Percentiles rank a stretch among this genome's conserved stretches.
These are phyloP conservation scores for Poecilobothrus nobilitatus DNA, from an alignment of 2,888 invertebrate genomes.

Conservation along the genomic window DNA sequence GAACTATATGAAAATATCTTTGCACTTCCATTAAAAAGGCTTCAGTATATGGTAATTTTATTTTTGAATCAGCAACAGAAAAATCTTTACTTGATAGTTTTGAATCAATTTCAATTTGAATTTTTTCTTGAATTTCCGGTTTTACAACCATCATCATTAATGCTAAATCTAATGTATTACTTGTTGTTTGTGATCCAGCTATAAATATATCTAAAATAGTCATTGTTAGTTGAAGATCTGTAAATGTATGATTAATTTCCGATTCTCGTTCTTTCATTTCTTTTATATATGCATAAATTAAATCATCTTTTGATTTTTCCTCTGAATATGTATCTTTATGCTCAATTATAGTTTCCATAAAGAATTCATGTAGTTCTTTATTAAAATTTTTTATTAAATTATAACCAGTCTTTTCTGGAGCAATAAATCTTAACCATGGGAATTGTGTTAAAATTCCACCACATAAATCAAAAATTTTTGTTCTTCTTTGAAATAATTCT, in stretches of 20 bases:
- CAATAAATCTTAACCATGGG: constrained; percentile 56
- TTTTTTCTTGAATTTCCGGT: constrained; percentile 51
- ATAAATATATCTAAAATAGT: constrained; percentile 60
- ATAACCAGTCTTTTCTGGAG: constrained; percentile 54
- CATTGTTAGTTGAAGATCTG: constrained; percentile 56
- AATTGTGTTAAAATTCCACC: constrained; percentile 52
- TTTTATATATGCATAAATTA: constrained; percentile 56
- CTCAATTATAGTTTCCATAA: constrained; percentile 51
- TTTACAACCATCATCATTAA: constrained; percentile 52
- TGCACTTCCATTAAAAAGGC: constrained; percentile 52
- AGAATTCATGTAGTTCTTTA: constrained; percentile 46
- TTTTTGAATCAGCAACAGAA: constrained; percentile 36
- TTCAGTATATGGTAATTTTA: constrained; percentile 47
- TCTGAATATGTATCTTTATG: constrained; percentile 47
- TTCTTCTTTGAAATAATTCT: constrained; percentile 45
- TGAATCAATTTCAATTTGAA: constrained; percentile 49
- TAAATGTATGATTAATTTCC: constrained; percentile 32
- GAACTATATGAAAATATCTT: constrained; percentile 49
- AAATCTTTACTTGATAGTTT: constrained; percentile 31
- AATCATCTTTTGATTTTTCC: constrained; percentile 46
- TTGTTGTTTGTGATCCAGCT: constrained; percentile 57
- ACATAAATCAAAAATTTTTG: constrained; percentile 50
- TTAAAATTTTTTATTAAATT: constrained; percentile 51
- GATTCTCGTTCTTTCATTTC: constrained; percentile 47
- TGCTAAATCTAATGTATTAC: constrained; percentile 53